phyloP scores from a whole-genome alignment of 2,113 vertebrate genomes.

The Macquaria ambigua region DNA sequence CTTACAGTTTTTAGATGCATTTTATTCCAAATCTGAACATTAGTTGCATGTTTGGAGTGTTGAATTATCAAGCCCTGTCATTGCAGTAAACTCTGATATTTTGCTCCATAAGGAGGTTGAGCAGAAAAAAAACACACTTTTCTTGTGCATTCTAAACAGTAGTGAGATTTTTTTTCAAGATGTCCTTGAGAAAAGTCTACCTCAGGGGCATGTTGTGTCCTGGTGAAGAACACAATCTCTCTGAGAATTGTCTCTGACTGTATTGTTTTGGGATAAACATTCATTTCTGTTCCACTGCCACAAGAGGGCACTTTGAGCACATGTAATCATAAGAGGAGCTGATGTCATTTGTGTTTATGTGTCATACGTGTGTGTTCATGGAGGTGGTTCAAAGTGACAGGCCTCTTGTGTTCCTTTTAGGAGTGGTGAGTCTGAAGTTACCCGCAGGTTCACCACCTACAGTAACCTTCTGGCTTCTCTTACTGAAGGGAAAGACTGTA shows the following conservation, averaged over 20 bases:
- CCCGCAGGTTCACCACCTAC: slow-evolving; percentile 86
- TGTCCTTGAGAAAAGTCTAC: slow-evolving; percentile 36
- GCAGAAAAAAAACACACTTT: not conserved
- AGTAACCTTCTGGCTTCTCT: slow-evolving; percentile 89
- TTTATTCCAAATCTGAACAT: slow-evolving; percentile 88
- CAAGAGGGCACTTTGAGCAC: slow-evolving; percentile 70
- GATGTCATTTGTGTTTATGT: slow-evolving; percentile 39
- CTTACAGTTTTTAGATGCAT: slow-evolving; percentile 85
- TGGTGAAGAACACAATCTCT: not conserved
- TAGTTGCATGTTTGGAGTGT: slow-evolving; percentile 86
- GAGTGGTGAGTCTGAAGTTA: slow-evolving; percentile 80
- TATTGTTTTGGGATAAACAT: slow-evolving; percentile 31
- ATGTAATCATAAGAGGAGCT: slow-evolving; percentile 32
- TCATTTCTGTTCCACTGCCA: slow-evolving; percentile 53
- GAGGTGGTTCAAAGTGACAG: not conserved
- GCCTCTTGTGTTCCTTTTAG: slow-evolving; percentile 15
- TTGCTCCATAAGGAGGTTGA: too few species aligned
- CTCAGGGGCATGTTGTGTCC: not conserved
- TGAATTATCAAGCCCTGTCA: not conserved
- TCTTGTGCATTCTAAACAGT: not conserved
- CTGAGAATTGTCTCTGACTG: not conserved
- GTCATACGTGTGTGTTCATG: slow-evolving; percentile 16
- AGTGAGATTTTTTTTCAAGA: not conserved
- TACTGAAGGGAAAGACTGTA: slow-evolving; percentile 88
- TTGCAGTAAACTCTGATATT: not conserved